Evolutionary conservation across 2,888 invertebrate genomes (phyloP), one percentile per base, ranked within the genome.

Genomic region (Acholoe squamosa): DNA sequence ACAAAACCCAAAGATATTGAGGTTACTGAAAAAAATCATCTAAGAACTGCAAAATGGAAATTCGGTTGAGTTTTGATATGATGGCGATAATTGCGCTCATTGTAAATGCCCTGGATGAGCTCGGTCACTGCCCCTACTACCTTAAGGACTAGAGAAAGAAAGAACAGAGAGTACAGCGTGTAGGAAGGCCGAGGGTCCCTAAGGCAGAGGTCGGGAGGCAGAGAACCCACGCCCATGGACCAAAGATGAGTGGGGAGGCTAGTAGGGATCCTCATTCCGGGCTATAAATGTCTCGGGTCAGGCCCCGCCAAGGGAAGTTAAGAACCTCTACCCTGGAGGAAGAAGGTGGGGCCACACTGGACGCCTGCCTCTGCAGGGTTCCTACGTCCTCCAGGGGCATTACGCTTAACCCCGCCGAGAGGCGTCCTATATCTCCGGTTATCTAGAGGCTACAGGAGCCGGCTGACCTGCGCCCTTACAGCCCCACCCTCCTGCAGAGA

Each of bases 361-460:
- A 16, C 34, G 34, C 77, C 77, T 34, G 33, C 3, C 77, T 25
- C n/a, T 77, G 31, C 71, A 33, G 33, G 52, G 86, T 28, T 28
- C 0, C 52, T n/a, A 25, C 80, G 80, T 22, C 54, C 86, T 54
- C 86, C 86, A 43, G 86, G 86, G 86, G 86, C 86, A 86, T 86
- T 86, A 86, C 54, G 86, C 86, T 86, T 86, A 86, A 86, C 86
- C 86, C 56, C 54, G 14, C 52, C 33, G 86, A 31, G 54, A 86
- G 56, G 52, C 86, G 52, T 56, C 86, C 86, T 86, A 86, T 86
- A 86, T 86, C 86, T 86, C 86, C 54, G 31, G 86, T 86, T 86
- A 86, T 86, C 86, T 86, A 86, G 86, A 52, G 86, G 86, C 54
- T 86, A 86, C 86, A 86, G 86, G 86, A 54, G 54, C 86, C 25